Conservation (phyloP, 2,113 vertebrate species). For the Eonycteris spelaea region DNA sequence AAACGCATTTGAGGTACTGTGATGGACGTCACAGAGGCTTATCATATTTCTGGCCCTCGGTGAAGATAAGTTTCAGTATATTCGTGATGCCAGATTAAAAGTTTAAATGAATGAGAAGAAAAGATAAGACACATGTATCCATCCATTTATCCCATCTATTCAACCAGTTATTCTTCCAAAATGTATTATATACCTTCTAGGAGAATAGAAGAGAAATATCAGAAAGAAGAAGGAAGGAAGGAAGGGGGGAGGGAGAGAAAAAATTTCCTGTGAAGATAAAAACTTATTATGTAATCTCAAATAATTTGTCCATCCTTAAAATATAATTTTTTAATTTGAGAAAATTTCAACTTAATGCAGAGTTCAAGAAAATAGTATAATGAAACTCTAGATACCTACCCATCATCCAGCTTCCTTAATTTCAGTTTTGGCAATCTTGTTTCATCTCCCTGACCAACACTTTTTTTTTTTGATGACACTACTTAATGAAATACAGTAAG, state of each 20-base stretch:
- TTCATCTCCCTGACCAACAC: not conserved
- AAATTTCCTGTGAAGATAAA: not conserved
- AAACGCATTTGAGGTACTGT: not conserved
- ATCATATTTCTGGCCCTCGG: not conserved
- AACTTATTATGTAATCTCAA: not conserved
- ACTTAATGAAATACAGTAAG: no score
- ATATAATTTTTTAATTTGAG: not conserved
- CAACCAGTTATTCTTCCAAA: not conserved
- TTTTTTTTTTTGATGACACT: not conserved
- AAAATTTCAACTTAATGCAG: not conserved
- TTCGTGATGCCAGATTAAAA: not conserved
- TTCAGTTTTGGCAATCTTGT: not conserved
- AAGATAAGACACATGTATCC: not conserved
- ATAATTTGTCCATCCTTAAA: not conserved
- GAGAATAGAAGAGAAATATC: not conserved
- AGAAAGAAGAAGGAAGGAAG: no score
- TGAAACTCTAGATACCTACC: not conserved
- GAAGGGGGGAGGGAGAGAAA: not conserved
- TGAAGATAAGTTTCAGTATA: not conserved
- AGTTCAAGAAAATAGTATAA: not conserved
- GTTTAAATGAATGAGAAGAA: not conserved
- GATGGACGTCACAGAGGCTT: not conserved
- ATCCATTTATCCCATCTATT: not conserved
- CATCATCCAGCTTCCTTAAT: not conserved
- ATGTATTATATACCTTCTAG: not conserved